A percentile compares a stretch with the other conserved stretches of the same genome.
These are phyloP conservation scores for Gryllus bimaculatus DNA, from an alignment of 1,140 invertebrate genomes.

Conservation along the genomic window DNA sequence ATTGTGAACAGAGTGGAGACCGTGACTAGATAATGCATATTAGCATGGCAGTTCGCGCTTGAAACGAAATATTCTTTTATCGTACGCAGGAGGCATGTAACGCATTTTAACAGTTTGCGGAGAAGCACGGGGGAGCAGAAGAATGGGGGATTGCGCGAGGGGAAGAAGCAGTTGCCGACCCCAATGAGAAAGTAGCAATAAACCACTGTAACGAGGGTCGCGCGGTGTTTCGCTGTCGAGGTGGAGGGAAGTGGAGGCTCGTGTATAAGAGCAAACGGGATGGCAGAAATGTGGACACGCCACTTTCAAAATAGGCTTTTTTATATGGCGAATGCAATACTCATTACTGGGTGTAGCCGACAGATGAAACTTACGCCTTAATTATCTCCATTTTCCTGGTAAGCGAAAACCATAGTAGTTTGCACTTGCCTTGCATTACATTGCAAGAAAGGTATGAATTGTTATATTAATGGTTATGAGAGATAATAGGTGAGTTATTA, in stretches of 20 bases:
- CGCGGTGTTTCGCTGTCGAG: not conserved
- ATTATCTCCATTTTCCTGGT: too few relatives aligned
- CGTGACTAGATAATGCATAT: not conserved
- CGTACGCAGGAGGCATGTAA: conserved; percentile 2
- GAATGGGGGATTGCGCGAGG: not conserved
- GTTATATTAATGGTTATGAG: too few relatives aligned
- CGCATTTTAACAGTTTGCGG: not conserved
- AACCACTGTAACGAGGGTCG: not conserved
- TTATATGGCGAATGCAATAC: too few relatives aligned
- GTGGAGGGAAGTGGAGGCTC: not conserved
- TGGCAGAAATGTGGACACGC: too few relatives aligned
- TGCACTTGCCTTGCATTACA: too few relatives aligned
- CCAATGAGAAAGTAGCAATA: not conserved
- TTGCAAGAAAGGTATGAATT: too few relatives aligned
- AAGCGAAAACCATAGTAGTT: too few relatives aligned
- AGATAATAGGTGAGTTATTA: too few relatives aligned
- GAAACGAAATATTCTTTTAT: conserved; percentile 6
- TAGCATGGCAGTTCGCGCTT: not conserved
- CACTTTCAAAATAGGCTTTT: too few relatives aligned
- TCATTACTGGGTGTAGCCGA: too few relatives aligned
- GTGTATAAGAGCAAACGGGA: too few relatives aligned
- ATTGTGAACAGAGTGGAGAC: not conserved
- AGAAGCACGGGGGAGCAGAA: not conserved
- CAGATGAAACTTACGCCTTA: too few relatives aligned
- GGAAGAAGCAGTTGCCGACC: not conserved